Conservation (phyloP, 2,113 vertebrate genomes). For the Aix galericulata region DNA sequence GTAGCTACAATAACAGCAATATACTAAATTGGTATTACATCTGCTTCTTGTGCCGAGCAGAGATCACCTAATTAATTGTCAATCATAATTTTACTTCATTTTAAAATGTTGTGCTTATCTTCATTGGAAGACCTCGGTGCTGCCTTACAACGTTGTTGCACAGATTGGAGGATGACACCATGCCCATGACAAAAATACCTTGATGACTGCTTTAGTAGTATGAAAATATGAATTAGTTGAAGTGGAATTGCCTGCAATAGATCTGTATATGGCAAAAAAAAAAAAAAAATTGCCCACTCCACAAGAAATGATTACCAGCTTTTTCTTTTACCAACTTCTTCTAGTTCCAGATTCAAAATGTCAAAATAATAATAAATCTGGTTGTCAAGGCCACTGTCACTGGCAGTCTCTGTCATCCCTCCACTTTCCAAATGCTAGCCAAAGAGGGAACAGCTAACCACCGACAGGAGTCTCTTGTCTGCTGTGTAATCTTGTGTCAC, state of each 20-base stretch:
- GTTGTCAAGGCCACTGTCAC: neutral
- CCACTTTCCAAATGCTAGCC: neutral
- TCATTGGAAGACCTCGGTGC: neutral
- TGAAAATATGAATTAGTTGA: slow-evolving; percentile 2
- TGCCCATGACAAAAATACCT: neutral
- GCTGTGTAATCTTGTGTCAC: neutral
- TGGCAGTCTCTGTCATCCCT: neutral
- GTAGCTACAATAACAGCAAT: slow-evolving; percentile 37
- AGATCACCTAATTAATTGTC: slow-evolving; percentile 59
- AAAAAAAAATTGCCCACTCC: neutral
- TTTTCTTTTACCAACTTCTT: slow-evolving; percentile 2
- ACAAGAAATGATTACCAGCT: neutral
- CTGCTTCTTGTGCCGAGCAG: slow-evolving; percentile 41
- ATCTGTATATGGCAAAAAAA: neutral
- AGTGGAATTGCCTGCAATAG: slow-evolving; percentile 11
- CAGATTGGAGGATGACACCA: neutral
- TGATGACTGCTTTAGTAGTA: neutral
- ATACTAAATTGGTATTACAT: slow-evolving; percentile 38
- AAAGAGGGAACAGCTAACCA: neutral
- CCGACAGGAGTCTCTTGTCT: neutral
- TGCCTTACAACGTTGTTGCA: neutral
- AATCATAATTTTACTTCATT: slow-evolving; percentile 23
- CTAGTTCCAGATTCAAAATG: slow-evolving; percentile 26
- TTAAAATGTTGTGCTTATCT: neutral
- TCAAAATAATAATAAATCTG: neutral